Evolutionary conservation across 2,113 vertebrate genomes (phyloP), one percentile per base, ranked within the genome.

Genomic region (Aldabrachelys gigantea): DNA sequence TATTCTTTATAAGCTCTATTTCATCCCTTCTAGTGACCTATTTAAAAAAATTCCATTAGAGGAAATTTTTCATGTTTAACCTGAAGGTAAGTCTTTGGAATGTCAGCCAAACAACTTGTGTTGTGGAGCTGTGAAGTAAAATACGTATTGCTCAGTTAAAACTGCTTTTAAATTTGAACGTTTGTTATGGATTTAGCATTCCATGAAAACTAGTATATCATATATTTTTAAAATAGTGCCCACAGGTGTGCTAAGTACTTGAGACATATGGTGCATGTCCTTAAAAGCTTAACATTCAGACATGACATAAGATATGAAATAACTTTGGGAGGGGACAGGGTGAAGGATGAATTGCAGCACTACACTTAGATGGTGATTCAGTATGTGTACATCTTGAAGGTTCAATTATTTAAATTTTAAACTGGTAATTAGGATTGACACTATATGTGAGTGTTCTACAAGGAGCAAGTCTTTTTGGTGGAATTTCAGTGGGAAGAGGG

Each of bases 251-350:
- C 0, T 35, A 80, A n/a, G 3, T 52, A 24, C 27, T 31, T n/a
- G 35, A 4, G 17, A 11, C 56, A 17, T 14, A 1, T 2, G 27
- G 27, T 1, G 0, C 21, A 50, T 50, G 29, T 47, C n/a, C 13
- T 56, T 2, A 17, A 24, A 10, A 2, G 16, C 31, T 44, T 19
- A 5, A 13, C 29, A 25, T 24, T 21, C 31, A 8, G 27, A 22
- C 2, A 3, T 53, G 89, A 13, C 35, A 41, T 80, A 84, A 38
- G n/a, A 62, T 25, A n/a, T 12, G 4, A 52, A 44, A 52, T 52
- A 82, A 82, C 49, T 76, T 76, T 44, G 72, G 38, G 72, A 25
- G 1, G 47, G 0, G 35, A 21, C 8, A n/a, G 65, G 65, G 17
- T 69, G 16, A 10, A 79, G 5, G 69, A 41, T 19, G 10, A 38